phyloP scores from a whole-genome alignment of 1,140 invertebrate species.

The Drosophila kohkoa region DNA sequence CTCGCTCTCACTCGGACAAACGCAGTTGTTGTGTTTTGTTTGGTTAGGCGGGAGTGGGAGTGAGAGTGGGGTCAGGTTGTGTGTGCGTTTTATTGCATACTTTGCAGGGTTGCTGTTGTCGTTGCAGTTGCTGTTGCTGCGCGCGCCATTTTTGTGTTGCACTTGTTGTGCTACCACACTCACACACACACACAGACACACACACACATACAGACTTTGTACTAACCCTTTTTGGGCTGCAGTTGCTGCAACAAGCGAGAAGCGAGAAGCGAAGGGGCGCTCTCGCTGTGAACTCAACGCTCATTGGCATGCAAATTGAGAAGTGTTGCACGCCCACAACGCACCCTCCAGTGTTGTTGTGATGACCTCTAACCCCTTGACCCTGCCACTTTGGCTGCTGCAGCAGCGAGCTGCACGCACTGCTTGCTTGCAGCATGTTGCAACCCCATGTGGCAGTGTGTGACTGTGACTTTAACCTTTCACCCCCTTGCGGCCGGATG shows the following conservation, averaged over 20 bases:
- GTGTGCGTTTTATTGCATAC: conserved; percentile 42
- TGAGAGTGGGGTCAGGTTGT: neutral
- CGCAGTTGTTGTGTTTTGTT: neutral
- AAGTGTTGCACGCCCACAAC: neutral
- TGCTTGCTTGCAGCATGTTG: conserved; percentile 17
- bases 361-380: neutral
- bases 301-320: conserved; percentile 1
- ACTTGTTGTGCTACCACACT: conserved; percentile 38
- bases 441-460: conserved; percentile 39
- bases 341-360: neutral
- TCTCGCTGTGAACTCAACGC: neutral
- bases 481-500: conserved; percentile 36
- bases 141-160: conserved; percentile 49
- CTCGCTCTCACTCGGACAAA: conserved; percentile 19
- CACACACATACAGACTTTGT: neutral
- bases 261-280: neutral
- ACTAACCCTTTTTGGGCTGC: conserved; percentile 28
- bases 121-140: conserved; percentile 42
- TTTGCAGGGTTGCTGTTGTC: conserved; percentile 47
- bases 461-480: conserved; percentile 39
- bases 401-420: neutral
- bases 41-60: too few species aligned
- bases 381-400: conserved; percentile 5
- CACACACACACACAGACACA: neutral
- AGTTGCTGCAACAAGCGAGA: conserved; percentile 12